phyloP scores from a whole-genome alignment of 1,140 invertebrate species.

The Diuraphis noxia region DNA sequence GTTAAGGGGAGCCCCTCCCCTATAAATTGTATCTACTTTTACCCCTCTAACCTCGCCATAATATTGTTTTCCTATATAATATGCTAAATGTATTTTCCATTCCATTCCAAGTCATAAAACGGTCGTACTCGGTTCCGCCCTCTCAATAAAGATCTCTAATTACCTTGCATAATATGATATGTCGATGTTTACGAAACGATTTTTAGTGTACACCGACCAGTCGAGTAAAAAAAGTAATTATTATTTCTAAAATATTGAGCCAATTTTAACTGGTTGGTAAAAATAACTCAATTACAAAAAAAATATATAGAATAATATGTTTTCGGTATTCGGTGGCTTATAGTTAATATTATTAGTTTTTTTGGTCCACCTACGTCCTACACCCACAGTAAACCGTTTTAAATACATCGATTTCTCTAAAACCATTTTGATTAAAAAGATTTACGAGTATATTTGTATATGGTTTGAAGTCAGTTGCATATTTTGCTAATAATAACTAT shows the following conservation, averaged over 20 bases:
- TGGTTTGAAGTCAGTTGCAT: background rate
- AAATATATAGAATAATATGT: background rate
- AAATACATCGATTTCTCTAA: background rate
- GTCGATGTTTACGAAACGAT: background rate
- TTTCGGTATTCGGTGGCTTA: too few relatives aligned
- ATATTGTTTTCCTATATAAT: background rate
- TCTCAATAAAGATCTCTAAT: constrained; percentile 18
- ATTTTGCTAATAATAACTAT: background rate
- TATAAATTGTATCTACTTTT: constrained; percentile 1
- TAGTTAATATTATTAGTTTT: background rate
- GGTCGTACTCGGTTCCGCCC: background rate
- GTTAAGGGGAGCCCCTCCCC: background rate
- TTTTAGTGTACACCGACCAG: background rate
- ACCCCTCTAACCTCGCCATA: background rate
- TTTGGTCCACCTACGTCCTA: background rate
- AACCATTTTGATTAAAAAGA: background rate
- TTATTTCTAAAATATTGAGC: background rate
- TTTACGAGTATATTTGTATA: background rate
- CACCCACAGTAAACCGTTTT: background rate
- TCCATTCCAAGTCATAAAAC: constrained; percentile 1
- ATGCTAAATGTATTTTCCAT: background rate
- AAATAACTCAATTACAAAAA: background rate
- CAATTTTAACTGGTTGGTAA: background rate
- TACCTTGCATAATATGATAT: background rate
- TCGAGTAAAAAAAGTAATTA: background rate